Evolutionary conservation across 2,113 vertebrate genomes (phyloP).

Genomic region (Plecturocebus donacophilus): DNA sequence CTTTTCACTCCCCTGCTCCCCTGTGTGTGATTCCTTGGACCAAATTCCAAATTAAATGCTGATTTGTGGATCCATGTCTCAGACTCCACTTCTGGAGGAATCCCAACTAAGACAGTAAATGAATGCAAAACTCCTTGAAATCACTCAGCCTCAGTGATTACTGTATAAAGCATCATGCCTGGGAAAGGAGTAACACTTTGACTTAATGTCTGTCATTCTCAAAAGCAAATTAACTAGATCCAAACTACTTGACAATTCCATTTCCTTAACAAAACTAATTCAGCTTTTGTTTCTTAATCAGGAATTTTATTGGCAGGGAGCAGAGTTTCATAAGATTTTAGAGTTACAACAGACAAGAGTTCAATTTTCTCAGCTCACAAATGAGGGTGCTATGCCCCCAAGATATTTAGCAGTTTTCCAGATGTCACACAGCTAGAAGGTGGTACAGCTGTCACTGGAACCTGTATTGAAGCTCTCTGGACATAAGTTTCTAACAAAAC

Average conservation of each 20-base stretch:
- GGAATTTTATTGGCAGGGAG: conserved; percentile 45
- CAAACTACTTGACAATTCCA: conserved; percentile 27
- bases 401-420: neutral
- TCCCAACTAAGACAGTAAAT: neutral
- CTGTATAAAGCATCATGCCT: accelerated
- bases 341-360: neutral
- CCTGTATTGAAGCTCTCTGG: neutral
- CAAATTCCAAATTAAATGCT: neutral
- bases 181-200: conserved; percentile 10
- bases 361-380: conserved; percentile 19
- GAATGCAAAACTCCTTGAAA: neutral
- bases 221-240: conserved; percentile 49
- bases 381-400: neutral
- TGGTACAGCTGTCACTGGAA: accelerated
- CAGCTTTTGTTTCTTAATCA: conserved; percentile 51
- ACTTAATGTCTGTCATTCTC: conserved; percentile 37
- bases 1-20: neutral
- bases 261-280: conserved; percentile 40
- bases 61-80: neutral
- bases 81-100: neutral
- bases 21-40: neutral
- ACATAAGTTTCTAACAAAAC: neutral
- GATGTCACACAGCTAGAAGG: neutral
- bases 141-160: neutral
- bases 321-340: conserved; percentile 14